Evolutionary conservation across 2,113 vertebrate species (phyloP).

Genomic region (Tapirus terrestris): DNA sequence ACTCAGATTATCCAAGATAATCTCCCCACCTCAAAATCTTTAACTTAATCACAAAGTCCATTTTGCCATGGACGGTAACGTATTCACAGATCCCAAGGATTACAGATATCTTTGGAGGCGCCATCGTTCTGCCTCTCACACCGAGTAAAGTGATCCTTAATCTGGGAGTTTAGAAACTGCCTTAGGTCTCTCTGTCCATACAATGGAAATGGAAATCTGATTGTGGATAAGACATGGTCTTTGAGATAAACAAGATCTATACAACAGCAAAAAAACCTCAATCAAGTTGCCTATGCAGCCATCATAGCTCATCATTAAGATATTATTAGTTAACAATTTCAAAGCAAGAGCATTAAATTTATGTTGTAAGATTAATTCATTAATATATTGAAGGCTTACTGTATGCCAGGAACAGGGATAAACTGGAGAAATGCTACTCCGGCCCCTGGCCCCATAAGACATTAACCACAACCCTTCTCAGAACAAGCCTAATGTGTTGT

Average conservation of each 20-base stretch:
- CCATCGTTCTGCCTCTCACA: accelerated
- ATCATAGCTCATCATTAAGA: neutral
- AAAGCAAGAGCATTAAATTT: neutral
- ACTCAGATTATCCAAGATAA: neutral
- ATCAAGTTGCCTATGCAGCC: too few species aligned
- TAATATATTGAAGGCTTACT: neutral
- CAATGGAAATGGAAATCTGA: neutral
- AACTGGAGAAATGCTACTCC: neutral
- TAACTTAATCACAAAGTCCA: neutral
- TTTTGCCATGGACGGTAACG: neutral
- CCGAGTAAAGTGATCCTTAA: neutral
- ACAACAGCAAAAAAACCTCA: neutral
- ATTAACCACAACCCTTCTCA: too few species aligned
- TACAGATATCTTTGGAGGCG: neutral
- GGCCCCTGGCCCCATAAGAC: too few species aligned
- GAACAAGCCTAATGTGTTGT: too few species aligned
- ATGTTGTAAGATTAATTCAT: neutral
- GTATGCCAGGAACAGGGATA: neutral
- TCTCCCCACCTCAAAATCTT: neutral
- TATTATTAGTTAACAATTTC: neutral
- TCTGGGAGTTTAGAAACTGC: neutral
- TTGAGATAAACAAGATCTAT: neutral
- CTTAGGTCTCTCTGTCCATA: neutral
- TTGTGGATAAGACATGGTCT: neutral
- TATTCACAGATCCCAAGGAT: neutral